Evolutionary conservation across 2,113 vertebrate species (phyloP).

Genomic region (Hystrix cristata): DNA sequence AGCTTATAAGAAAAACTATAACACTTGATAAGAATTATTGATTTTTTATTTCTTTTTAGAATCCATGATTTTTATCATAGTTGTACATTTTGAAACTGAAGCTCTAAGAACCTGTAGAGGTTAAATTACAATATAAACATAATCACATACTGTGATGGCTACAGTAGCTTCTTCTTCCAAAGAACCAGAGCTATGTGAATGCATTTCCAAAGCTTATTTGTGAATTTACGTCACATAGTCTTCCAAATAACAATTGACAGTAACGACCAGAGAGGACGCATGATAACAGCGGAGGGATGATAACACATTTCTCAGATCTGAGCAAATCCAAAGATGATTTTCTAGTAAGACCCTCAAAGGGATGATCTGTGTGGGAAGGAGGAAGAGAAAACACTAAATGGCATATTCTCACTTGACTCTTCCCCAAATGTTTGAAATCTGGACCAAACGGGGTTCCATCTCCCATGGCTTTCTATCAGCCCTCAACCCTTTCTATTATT

Average conservation of each 20-base stretch:
- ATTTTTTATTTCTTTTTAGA: background rate
- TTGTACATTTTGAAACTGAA: background rate
- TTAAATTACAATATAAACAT: constrained; percentile 18
- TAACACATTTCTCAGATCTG: constrained; percentile 48
- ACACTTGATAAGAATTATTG: background rate
- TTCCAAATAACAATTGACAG: constrained; percentile 62
- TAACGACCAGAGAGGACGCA: constrained; percentile 19
- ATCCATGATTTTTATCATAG: constrained; percentile 24
- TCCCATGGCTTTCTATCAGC: background rate
- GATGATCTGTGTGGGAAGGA: background rate
- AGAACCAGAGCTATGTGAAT: background rate
- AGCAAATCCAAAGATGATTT: constrained; percentile 38
- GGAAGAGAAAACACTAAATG: background rate
- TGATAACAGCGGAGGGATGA: constrained; percentile 13
- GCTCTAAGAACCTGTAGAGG: background rate
- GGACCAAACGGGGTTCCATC: background rate
- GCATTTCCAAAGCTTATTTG: constrained; percentile 44
- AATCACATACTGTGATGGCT: background rate
- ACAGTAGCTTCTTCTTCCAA: background rate
- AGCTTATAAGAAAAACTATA: background rate
- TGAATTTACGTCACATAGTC: constrained; percentile 53
- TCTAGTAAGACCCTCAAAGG: background rate
- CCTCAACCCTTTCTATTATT: background rate
- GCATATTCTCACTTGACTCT: background rate
- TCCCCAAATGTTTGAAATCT: constrained; percentile 53